Evolutionary conservation across 2,113 vertebrate genomes (phyloP), one percentile per base, ranked within the genome.

Genomic region (Limnothrissa miodon): DNA sequence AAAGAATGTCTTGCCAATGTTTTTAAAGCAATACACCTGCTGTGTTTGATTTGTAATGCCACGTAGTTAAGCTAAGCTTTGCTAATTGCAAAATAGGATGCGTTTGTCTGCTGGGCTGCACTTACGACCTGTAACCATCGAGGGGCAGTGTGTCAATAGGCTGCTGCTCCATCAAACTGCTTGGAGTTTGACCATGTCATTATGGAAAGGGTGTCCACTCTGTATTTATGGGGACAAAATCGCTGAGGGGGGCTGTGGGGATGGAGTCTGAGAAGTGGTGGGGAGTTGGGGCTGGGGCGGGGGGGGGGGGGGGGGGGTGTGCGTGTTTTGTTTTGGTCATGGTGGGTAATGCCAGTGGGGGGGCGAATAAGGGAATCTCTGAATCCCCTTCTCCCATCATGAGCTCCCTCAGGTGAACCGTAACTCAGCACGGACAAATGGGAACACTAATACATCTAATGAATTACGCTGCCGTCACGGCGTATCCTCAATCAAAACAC

Each of bases 381-480:
- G 85, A 89, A 78, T 84, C 79, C 45, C 78, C 53, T 83, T 81
- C 78, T 48, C 78, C 82, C 29, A n/a, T 74, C 66, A 36, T 33
- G 19, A 33, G 25, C 66, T 88, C 89, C 87, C 83, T 85, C 11
- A 45, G 83, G 87, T 90, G 87, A 94, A 93, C 93, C 90, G 92
- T 89, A 92, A 92, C 92, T 93, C 88, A 91, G 88, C 90, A 90
- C 92, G 92, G 92, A 94, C 91, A 93, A 94, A 94, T 93, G 91
- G 91, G 91, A 90, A 89, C 81, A 79, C 93, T 94, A 94, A 94
- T 93, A 92, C 92, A 92, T 93, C 92, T 93, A 93, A 93, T 93
- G 92, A 93, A 93, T 94, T 94, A 93, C 93, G 92, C 91, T 93
- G 93, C 93, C 92, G 92, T 94, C 93, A 93, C 90, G 90, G 91